Evolutionary conservation across 2,113 vertebrate genomes (phyloP).

Genomic region (Sterrhoptilus dennistouni): DNA sequence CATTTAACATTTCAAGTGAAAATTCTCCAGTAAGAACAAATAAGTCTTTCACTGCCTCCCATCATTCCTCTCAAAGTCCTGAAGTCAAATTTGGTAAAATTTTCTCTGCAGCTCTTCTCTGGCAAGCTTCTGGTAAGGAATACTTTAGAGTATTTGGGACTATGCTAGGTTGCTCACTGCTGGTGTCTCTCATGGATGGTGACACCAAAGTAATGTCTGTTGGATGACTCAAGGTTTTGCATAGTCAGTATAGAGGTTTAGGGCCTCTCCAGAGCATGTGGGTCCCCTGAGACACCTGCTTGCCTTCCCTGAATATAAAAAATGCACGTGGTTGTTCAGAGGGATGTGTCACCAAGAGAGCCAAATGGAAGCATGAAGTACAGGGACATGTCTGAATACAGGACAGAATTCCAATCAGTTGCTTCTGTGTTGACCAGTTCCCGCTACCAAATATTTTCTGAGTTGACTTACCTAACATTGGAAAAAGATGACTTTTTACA

Average conservation of each 20-base stretch:
- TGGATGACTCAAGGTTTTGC: background rate
- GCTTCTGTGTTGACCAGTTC: background rate
- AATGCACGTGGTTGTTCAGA: background rate
- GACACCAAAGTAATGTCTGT: background rate
- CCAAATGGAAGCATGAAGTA: background rate
- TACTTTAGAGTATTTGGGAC: background rate
- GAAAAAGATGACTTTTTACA: background rate
- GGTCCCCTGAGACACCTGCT: background rate
- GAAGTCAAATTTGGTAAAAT: background rate
- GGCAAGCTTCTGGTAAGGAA: background rate
- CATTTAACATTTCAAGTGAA: background rate
- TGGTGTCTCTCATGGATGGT: background rate
- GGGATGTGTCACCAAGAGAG: background rate
- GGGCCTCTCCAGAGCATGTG: background rate
- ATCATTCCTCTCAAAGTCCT: background rate
- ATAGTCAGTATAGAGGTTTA: accelerated
- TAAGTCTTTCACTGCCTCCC: background rate
- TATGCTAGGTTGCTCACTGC: background rate
- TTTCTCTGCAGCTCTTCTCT: background rate
- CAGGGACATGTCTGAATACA: background rate
- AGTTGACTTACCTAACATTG: accelerated
- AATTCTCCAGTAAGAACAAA: background rate
- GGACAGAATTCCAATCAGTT: background rate
- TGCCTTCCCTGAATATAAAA: too few species aligned
- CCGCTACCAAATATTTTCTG: background rate